Evolutionary conservation across 2,113 vertebrate species (phyloP), one percentile per base, ranked within the genome.

Genomic region (Cynopterus brachyotis): DNA sequence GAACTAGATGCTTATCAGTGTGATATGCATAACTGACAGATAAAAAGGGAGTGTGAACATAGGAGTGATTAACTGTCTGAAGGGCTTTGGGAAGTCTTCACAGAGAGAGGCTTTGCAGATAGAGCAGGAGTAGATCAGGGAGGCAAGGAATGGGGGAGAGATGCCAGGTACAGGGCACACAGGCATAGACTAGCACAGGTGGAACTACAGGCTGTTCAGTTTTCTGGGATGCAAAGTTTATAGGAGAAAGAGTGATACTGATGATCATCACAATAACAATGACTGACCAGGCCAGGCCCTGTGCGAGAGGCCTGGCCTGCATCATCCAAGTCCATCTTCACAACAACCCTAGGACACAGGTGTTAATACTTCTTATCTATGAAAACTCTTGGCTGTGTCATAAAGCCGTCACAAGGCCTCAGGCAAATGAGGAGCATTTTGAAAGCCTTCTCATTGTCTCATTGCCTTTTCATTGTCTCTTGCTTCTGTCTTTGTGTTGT

Each of bases 191-290:
- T 1, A 50, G 45, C 42, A 22, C 9, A 55, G 60, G 40, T 5
- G 20, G 16, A 55, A 37, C 17, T 12, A 20, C 2, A 32, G 22
- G n/a, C 53, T 78, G 11, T 30, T 40, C n/a, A 0, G 17, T 35
- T 91, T 84, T 96, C 81, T 50, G 47, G 70, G 66, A 81, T 24
- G 86, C 62, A 32, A n/a, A 35, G 3, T 67, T 93, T 81, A 67
- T 35, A 6, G 7, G 81, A 72, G 69, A 55, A 76, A 76, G 59
- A 85, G 64, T 15, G 35, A 37, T 5, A 55, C 40, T 2, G 50
- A 28, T 28, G n/a, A 45, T 11, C 15, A 37, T 22, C 30, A 64
- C 28, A 47, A 6, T n/a, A 62, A 66, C 35, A 47, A 16, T 22
- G 16, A 28, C 64, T 0, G 13, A 12, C 22, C 5, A 2, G 42